Base-by-base conservation (phyloP, 2,888 invertebrate genomes). In the Agonopterix heracliana region DNA sequence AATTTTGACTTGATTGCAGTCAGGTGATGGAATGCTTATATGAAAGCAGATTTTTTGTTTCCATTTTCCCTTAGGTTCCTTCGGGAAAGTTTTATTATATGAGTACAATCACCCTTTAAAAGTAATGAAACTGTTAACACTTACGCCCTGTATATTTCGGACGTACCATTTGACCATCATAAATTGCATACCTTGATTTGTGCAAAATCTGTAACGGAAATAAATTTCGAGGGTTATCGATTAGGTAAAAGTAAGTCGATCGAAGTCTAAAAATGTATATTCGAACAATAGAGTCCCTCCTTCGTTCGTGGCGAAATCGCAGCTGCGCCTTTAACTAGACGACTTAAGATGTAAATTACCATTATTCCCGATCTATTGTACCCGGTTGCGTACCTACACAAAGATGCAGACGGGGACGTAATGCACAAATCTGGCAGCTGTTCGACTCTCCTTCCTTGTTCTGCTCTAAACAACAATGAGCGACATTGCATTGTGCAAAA, bases 291-390 rank as follows among this genome's bases (percentile, higher is more conserved):
- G 63, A 51, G 54, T 66, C 64, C 64, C 62, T 69, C 62, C 63
- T 68, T 67, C 64, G 65, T 59, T 58, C 57, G 60, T 74, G 64
- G 78, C 74, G 63, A 79, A 81, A 73, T 74, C 70, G 79, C 88
- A 88, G 88, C 87, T 87, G 87, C 81, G 77, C 77, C 78, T 78
- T 83, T 76, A 76, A 63, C 74, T 77, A 77, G 79, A 74, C 78
- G 84, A 82, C 86, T 81, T 85, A 86, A 87, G 87, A 87, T 88
- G 85, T 80, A 85, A 87, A 88, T 88, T 86, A 81, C 85, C 86
- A 84, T 87, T 88, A 87, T 86, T 80, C 72, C 59, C 56, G 45
- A 52, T 54, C 74, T 61, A 81, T 87, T 87, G 86, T 87, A 64
- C 75, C 65, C 54, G 56, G 60, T 71, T 70, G 70, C 70, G 71